Conservation (phyloP, 2,888 invertebrate species). For the Lycia hirtaria region DNA sequence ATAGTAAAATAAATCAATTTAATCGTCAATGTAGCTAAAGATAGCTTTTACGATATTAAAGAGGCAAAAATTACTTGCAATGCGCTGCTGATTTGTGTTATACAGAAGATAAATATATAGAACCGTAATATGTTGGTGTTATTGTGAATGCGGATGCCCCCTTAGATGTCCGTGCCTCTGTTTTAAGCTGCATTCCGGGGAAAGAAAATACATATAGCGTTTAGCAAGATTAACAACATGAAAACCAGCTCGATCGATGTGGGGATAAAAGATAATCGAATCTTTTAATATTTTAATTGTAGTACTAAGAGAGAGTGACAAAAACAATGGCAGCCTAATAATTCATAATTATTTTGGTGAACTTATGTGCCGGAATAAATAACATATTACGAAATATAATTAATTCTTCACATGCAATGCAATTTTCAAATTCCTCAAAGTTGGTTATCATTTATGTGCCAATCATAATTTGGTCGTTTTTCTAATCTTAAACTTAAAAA, state of each 20-base stretch:
- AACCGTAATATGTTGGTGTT: slow-evolving; percentile 48
- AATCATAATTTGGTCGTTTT: slow-evolving; percentile 4
- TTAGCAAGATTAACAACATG: slow-evolving; percentile 39
- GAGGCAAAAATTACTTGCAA: too few relatives aligned
- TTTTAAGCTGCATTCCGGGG: slow-evolving; percentile 82
- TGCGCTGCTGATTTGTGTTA: background rate
- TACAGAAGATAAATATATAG: slow-evolving; percentile 36
- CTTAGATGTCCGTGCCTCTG: slow-evolving; percentile 63
- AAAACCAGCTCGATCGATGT: slow-evolving; percentile 1
- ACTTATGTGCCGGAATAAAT: slow-evolving; percentile 8
- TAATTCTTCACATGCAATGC: slow-evolving; percentile 59
- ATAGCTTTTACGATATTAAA: too few relatives aligned
- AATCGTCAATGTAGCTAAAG: too few relatives aligned
- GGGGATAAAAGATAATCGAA: background rate
- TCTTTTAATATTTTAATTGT: background rate
- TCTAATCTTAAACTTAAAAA: slow-evolving; percentile 6
- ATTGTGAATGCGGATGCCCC: slow-evolving; percentile 55
- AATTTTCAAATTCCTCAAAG: slow-evolving; percentile 69
- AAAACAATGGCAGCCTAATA: background rate
- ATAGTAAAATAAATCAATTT: too few relatives aligned
- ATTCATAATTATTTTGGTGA: background rate
- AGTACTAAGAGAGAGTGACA: background rate
- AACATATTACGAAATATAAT: slow-evolving; percentile 42
- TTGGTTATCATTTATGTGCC: slow-evolving; percentile 58
- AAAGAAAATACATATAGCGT: slow-evolving; percentile 51